Evolutionary conservation across 2,888 invertebrate species (phyloP), one percentile per base, ranked within the genome.

Genomic region (Chironomus tentans): DNA sequence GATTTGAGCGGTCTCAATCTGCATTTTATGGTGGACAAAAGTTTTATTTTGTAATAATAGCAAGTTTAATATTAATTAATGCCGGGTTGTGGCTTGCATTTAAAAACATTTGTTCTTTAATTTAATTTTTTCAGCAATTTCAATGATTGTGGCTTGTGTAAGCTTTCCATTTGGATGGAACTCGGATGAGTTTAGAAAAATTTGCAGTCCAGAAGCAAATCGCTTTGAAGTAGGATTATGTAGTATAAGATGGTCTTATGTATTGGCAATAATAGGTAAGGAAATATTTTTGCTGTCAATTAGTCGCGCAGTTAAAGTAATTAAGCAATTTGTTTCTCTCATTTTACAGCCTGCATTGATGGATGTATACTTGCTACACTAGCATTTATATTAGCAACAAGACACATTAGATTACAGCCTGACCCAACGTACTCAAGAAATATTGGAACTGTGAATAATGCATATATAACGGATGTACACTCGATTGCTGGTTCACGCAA

Each of bases 121-220:
- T n/a, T n/a, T n/a, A n/a, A n/a, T n/a, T 76, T 78, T 78, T 75
- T 15, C 87, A 97, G 97, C 94, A 3, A 83, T 92, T 28, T 92
- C 91, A 80, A 91, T 97, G 91, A 90, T 93, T 76, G 90, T 92
- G 0, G 95, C 94, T 1, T 95, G 97, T 78, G 89, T 92, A 6
- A 89, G 93, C 68, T 98, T 92, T 85, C 97, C 98, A 0, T 91
- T 93, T 6, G 97, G 94, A 1, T 98, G 97, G 95, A 91, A 93
- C 81, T 91, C 94, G 73, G 88, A 90, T 2, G 87, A 89, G 77
- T 93, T 97, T 47, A 89, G 91, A 78, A 90, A 91, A 81, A 92
- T 97, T 1, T 98, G 98, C 81, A 95, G 95, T 0, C 88, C 91
- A 12, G 88, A 91, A 0, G 92, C 93, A 0, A 92, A 92, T 80